phyloP scores from a whole-genome alignment of 2,888 invertebrate genomes.

The Macrophya alboannulata region DNA sequence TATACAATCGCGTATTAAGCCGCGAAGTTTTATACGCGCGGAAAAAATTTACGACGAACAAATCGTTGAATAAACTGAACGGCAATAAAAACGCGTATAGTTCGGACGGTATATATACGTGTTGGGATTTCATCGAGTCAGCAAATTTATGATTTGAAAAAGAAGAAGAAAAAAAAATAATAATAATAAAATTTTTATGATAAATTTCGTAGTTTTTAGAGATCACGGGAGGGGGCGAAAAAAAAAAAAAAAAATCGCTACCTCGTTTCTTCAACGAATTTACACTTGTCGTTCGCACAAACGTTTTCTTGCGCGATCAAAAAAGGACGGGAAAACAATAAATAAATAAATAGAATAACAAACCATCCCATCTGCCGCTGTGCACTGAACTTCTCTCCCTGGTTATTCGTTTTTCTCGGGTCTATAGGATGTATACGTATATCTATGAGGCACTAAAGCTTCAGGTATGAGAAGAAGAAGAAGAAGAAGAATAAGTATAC shows the following conservation, averaged over 20 bases:
- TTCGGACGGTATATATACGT: background rate
- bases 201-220: background rate
- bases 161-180: too few relatives aligned
- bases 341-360: background rate
- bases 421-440: too few relatives aligned
- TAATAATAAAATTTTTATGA: too few relatives aligned
- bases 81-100: background rate
- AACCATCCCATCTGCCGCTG: constrained; percentile 7
- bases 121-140: background rate
- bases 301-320: background rate
- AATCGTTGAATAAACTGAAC: constrained; percentile 11
- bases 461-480: background rate
- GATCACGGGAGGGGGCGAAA: background rate
- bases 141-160: background rate
- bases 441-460: background rate
- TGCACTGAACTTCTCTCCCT: background rate
- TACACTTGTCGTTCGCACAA: constrained; percentile 13
- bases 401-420: background rate
- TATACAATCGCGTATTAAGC: background rate
- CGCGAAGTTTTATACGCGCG: background rate
- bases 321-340: background rate
- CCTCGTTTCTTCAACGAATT: background rate
- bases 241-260: background rate
- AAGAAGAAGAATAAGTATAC: background rate
- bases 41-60: constrained; percentile 1